Base-by-base conservation (phyloP, 1,140 invertebrate species). In the Neodiprion fabricii region DNA sequence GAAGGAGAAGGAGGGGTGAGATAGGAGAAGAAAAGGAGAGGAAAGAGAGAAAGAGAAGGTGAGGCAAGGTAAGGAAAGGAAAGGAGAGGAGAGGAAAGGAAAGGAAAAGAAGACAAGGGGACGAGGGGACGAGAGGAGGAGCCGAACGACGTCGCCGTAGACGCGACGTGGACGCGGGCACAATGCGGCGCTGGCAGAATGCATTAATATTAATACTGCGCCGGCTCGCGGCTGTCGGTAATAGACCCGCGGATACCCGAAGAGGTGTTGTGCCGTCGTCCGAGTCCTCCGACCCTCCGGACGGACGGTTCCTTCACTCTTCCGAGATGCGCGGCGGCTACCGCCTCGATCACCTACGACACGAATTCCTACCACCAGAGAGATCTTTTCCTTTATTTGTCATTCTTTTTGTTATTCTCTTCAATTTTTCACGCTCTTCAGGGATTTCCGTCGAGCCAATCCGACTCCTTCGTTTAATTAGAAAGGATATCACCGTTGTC, bases 201-300 rank as follows among this genome's bases (percentile, higher is more conserved):
- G 82, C 79, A 83, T 83, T 83, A 83, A 83, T 83, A 83, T 83
- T 83, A 82, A 83, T 83, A 81, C 74, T 76, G 28, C 28, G 74
- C 69, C 70, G 72, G 74, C 67, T 74, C 11, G 72, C 76, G 73
- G 79, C 75, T 71, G 71, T 79, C 72, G 28, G 78, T 77, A 70
- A 77, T 72, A 72, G 74, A 74, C 17, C 67, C 17, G 67, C 40
- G 67, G 28, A 47, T 21, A 47, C 67, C 67, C 67, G 53, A 14
- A 69, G 67, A 69, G 67, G 67, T 61, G 53, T 61, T 61, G 53
- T 69, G 48, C 69, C 72, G 66, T 75, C 66, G 69, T 75, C 14
- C 28, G 14, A 74, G 11, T 21, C 66, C 23, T 68, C n/a, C 49
- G 11, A 17, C 8, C 17, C 67, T 67, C 61, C 7, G 10, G 14